Evolutionary conservation across 1,140 invertebrate species (phyloP).

Genomic region (Orius laevigatus): DNA sequence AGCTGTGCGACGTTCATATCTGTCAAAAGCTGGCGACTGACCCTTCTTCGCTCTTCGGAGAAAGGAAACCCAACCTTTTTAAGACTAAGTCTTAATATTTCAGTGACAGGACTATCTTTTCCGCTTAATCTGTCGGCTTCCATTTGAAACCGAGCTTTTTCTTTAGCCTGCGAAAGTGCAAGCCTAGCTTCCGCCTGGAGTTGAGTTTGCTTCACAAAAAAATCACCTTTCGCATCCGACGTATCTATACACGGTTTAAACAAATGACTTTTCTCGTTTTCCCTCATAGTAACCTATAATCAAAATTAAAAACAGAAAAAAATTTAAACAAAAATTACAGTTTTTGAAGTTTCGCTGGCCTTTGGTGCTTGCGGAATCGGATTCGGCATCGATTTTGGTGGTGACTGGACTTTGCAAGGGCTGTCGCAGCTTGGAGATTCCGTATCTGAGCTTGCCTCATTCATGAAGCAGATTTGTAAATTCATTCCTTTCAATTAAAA

Average conservation of each 20-base stretch:
- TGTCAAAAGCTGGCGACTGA: constrained; percentile 66
- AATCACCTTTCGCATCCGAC: constrained; percentile 44
- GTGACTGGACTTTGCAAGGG: constrained; percentile 25
- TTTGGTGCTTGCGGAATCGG: background rate
- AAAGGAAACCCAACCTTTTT: constrained; percentile 72
- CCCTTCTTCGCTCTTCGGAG: constrained; percentile 56
- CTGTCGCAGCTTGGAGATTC: constrained; percentile 54
- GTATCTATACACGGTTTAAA: background rate
- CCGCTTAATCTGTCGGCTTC: constrained; percentile 68
- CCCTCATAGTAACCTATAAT: background rate
- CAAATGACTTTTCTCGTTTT: background rate
- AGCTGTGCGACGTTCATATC: constrained; percentile 90
- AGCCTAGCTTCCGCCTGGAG: constrained; percentile 79
- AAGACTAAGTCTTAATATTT: constrained; percentile 60
- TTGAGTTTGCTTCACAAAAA: constrained; percentile 61
- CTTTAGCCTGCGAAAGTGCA: constrained; percentile 76
- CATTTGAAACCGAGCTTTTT: constrained; percentile 86
- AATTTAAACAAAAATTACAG: background rate
- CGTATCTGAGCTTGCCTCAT: constrained; percentile 68
- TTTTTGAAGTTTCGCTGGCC: background rate
- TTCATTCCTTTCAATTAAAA: constrained; percentile 53
- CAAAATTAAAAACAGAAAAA: background rate
- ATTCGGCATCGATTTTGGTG: too few relatives aligned
- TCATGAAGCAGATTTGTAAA: constrained; percentile 90
- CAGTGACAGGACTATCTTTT: constrained; percentile 67